These are phyloP conservation scores for Abscondita cerata DNA, from an alignment of 2,888 invertebrate genomes.

Conservation along the genomic window DNA sequence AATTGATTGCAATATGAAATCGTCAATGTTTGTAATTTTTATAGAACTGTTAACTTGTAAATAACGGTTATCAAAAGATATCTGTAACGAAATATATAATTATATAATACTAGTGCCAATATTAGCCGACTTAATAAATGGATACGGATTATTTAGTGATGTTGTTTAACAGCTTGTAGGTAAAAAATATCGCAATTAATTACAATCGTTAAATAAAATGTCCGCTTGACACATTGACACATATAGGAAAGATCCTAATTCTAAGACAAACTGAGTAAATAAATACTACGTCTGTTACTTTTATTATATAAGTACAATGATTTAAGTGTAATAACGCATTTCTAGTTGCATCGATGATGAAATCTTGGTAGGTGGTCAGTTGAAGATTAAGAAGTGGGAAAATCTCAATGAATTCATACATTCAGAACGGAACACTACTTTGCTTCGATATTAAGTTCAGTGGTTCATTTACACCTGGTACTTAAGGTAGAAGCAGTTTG, in stretches of 20 bases:
- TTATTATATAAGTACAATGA: conserved; percentile 18
- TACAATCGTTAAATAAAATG: conserved; percentile 13
- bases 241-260: conserved; percentile 18
- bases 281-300: not conserved
- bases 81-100: not conserved
- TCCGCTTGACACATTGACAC: conserved; percentile 30
- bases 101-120: not conserved
- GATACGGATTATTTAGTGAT: conserved; percentile 3
- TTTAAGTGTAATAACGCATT: conserved; percentile 18
- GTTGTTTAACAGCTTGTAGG: conserved; percentile 12
- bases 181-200: conserved; percentile 18
- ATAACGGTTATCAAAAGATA: conserved; percentile 1
- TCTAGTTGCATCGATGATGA: not conserved
- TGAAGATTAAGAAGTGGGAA: conserved; percentile 10
- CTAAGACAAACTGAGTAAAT: conserved; percentile 13
- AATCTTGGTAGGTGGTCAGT: conserved; percentile 11
- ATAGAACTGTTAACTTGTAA: not conserved
- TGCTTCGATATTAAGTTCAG: conserved; percentile 23
- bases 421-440: conserved; percentile 26
- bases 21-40: too few species aligned
- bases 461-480: conserved; percentile 25
- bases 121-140: conserved; percentile 5
- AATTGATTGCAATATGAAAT: too few species aligned
- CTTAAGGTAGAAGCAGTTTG: conserved; percentile 8
- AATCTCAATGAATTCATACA: conserved; percentile 6